Conservation (phyloP, 2,888 invertebrate genomes). For the Smittia sp. region DNA sequence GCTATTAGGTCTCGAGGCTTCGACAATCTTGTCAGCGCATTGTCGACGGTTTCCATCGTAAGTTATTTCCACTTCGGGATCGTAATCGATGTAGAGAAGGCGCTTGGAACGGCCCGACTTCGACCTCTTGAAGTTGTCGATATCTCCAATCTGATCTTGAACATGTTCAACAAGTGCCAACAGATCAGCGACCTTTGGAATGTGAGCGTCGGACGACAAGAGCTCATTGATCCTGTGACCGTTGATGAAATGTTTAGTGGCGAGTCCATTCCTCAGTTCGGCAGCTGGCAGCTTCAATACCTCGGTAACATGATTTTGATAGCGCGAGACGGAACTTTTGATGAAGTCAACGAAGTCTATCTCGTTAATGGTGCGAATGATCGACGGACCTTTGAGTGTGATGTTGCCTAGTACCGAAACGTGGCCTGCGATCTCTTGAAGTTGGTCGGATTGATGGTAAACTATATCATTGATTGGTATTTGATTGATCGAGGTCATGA, state of each 20-base stretch:
- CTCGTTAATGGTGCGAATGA: conserved; percentile 1
- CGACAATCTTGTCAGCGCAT: neutral
- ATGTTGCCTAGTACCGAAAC: neutral
- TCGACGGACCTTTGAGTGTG: conserved; percentile 2
- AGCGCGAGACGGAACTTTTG: neutral
- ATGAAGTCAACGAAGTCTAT: conserved; percentile 9
- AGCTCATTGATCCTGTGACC: conserved; percentile 12
- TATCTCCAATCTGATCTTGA: neutral
- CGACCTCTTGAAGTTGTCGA: too few species aligned
- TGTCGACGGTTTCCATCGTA: neutral
- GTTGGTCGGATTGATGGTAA: conserved; percentile 2
- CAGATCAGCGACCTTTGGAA: neutral
- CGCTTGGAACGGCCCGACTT: neutral
- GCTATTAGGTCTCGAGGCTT: neutral
- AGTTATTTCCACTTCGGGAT: neutral
- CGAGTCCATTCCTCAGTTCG: conserved; percentile 19
- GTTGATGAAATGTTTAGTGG: neutral
- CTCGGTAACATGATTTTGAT: neutral
- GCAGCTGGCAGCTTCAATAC: neutral
- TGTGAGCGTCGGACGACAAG: neutral
- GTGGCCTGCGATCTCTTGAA: conserved; percentile 12
- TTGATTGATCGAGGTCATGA: conserved; percentile 9
- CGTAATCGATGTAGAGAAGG: conserved; percentile 13
- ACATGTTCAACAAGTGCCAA: neutral
- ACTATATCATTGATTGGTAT: conserved; percentile 7